Base-by-base conservation (phyloP, 2,797 vertebrate genomes). In the Sorex maritimensis region DNA sequence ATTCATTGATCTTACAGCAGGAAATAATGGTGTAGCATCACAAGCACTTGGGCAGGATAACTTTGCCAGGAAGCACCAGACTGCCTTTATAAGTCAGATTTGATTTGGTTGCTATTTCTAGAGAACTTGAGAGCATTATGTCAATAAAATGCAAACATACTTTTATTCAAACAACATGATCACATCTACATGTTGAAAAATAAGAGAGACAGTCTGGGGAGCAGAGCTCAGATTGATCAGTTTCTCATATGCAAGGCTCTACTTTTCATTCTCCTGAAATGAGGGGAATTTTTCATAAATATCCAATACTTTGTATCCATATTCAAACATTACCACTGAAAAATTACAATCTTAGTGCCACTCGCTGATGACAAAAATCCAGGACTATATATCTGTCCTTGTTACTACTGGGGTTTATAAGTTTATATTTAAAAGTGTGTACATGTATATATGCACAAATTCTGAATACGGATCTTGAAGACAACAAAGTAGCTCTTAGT, bases 51-150 rank as follows among this genome's bases (percentile, higher is more conserved):
- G 81, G 61, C 24, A 68, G 68, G n/a, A 82, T 58, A 44, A 86
- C 23, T 72, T 86, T 90, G 92, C 89, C 63, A 86, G 90, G 77
- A 91, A 80, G 58, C 74, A 82, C n/a, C 58, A 87, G 24, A 28
- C 72, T 81, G 86, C 92, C 75, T 92, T 91, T 95, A 79, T 17
- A 90, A 89, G 71, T n/a, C 87, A 92, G 85, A 90, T 93, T 96
- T 90, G 77, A 94, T 90, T 92, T 80, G 78, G 75, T 34, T 92
- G 83, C 89, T 93, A 81, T 95, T 94, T 94, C 24, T 74, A 93
- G 85, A 89, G 55, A 79, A 38, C 75, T 23, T 58, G 44, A 91
- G 81, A 86, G n/a, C 55, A 68, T 94, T 93, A 38, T 74, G 86
- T 96, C 75, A 95, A 73, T 69, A 90, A 95, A 86, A 88, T 52